These are phyloP conservation scores for Numenius phaeopus DNA, from an alignment of 2,797 vertebrate genomes.

Conservation along the genomic window DNA sequence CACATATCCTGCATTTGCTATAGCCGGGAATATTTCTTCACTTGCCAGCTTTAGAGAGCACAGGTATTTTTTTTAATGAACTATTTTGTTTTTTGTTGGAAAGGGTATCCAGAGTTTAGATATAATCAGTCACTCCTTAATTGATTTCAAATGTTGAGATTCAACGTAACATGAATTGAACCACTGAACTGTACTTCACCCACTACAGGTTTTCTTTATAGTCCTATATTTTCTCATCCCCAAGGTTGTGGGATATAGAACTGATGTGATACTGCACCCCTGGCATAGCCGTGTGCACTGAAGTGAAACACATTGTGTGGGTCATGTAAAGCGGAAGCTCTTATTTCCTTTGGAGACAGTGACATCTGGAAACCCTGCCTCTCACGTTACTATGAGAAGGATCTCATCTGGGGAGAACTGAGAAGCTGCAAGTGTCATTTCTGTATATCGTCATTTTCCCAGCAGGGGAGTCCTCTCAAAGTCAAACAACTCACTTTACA, in stretches of 20 bases:
- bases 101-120: conserved; percentile 5
- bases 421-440: background rate
- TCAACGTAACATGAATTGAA: background rate
- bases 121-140: background rate
- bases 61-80: background rate
- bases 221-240: background rate
- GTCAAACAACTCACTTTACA: background rate
- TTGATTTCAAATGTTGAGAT: conserved; percentile 14
- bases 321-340: conserved; percentile 14
- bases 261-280: background rate
- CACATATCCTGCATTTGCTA: background rate
- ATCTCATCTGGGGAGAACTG: background rate
- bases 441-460: background rate
- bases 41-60: background rate
- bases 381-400: background rate
- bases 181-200: conserved; percentile 1
- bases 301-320: background rate
- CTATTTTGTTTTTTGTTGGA: background rate
- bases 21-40: background rate
- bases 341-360: conserved; percentile 35
- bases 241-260: background rate
- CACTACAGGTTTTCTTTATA: conserved; percentile 13
- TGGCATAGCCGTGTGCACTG: background rate
- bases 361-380: conserved; percentile 31
- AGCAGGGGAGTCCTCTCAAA: background rate